A percentile compares a stretch with the other conserved stretches of the same genome.
Conservation (phyloP, 2,797 vertebrate species). For the Tauraco hartlaubi region DNA sequence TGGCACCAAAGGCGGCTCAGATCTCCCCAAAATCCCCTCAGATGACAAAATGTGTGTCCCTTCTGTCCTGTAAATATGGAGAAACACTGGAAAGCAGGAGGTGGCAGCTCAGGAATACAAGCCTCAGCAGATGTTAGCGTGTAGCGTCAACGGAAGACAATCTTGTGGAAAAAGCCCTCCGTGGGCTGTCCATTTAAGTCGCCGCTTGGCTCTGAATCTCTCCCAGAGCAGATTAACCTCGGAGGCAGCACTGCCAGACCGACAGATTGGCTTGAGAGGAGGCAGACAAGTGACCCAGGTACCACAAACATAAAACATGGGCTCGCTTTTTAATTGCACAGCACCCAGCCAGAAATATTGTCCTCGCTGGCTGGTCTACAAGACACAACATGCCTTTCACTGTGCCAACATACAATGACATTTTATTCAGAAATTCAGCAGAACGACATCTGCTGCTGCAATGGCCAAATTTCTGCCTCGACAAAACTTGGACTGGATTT, state of each 20-base stretch:
- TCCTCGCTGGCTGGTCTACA: conserved; percentile 31
- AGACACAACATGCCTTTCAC: neutral
- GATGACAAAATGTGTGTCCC: neutral
- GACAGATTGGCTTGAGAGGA: conserved; percentile 28
- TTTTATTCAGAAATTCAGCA: conserved; percentile 33
- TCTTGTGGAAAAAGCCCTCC: neutral
- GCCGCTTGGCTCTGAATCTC: neutral
- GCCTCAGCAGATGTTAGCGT: neutral
- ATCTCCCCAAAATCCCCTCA: neutral
- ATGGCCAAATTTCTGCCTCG: neutral
- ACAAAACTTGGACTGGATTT: conserved; percentile 4
- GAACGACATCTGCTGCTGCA: conserved; percentile 27
- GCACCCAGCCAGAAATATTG: conserved; percentile 18
- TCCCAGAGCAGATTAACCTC: neutral
- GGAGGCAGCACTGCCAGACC: neutral
- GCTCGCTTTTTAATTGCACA: neutral
- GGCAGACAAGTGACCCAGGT: conserved; percentile 31
- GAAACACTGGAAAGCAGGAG: neutral
- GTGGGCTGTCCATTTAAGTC: neutral
- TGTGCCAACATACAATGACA: conserved; percentile 18
- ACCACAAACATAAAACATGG: neutral
- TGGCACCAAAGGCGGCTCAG: neutral
- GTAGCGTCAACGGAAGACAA: neutral
- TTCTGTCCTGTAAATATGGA: neutral
- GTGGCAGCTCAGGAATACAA: neutral